These are phyloP conservation scores for Alca torda DNA, from an alignment of 2,797 vertebrate species.

Conservation along the genomic window DNA sequence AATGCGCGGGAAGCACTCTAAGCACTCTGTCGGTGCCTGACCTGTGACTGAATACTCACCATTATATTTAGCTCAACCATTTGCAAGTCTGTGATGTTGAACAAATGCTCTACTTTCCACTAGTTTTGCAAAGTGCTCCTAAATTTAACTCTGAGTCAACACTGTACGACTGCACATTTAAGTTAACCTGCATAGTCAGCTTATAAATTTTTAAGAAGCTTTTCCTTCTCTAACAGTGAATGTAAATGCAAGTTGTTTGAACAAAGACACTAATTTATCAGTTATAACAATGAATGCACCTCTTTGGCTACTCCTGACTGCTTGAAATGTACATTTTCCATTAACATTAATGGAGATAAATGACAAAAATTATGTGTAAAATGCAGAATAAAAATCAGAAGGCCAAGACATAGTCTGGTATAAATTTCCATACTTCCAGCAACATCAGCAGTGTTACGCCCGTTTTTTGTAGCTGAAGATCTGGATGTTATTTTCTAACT, in stretches of 20 bases:
- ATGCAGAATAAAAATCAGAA: constrained; percentile 30
- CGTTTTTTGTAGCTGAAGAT: background rate
- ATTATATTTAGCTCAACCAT: constrained; percentile 62
- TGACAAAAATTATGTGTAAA: background rate
- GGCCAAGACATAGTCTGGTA: background rate
- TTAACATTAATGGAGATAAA: background rate
- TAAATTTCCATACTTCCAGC: background rate
- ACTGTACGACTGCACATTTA: constrained; percentile 30
- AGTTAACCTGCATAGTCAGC: constrained; percentile 68
- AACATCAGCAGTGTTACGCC: background rate
- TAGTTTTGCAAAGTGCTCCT: constrained; percentile 58
- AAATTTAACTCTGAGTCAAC: constrained; percentile 70
- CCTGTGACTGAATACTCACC: constrained; percentile 19
- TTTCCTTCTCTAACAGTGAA: constrained; percentile 17
- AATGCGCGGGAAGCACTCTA: background rate
- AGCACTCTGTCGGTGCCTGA: background rate
- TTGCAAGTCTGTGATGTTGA: constrained; percentile 53
- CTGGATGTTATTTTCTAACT: background rate
- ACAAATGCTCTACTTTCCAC: constrained; percentile 51
- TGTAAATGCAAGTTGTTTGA: constrained; percentile 57
- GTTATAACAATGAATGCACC: constrained; percentile 33
- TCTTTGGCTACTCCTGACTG: constrained; percentile 4
- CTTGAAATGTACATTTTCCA: background rate
- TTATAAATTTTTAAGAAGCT: constrained; percentile 66
- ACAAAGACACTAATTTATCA: constrained; percentile 62